A percentile compares a stretch with the other conserved stretches of the same genome.
These are phyloP conservation scores for Siphonodentalium dalli DNA, from an alignment of 2,888 invertebrate genomes.

Conservation along the genomic window DNA sequence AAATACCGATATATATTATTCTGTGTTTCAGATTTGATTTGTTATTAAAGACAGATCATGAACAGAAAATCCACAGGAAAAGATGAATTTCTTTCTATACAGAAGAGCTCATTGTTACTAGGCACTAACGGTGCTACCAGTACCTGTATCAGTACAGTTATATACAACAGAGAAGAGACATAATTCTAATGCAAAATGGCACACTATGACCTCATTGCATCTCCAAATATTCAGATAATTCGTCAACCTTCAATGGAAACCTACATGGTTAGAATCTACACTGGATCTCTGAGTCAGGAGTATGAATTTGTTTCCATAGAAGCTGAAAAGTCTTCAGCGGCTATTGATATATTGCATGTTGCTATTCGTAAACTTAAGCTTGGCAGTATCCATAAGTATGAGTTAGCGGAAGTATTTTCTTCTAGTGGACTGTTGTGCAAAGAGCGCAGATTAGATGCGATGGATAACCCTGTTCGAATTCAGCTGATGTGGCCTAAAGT, in stretches of 20 bases:
- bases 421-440: constrained; percentile 89
- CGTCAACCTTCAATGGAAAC: constrained; percentile 55
- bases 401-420: constrained; percentile 77
- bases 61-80: too few species aligned
- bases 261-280: constrained; percentile 58
- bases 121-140: too few species aligned
- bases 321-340: constrained; percentile 51
- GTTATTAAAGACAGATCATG: too few species aligned
- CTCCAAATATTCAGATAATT: constrained; percentile 40
- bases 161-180: too few species aligned
- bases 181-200: too few species aligned
- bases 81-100: too few species aligned
- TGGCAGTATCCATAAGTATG: constrained; percentile 46
- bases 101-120: too few species aligned
- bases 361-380: constrained; percentile 48
- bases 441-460: constrained; percentile 83
- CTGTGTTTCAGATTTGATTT: too few species aligned
- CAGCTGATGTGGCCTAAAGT: constrained; percentile 67
- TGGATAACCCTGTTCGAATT: constrained; percentile 68
- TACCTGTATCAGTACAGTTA: too few species aligned
- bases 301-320: constrained; percentile 53
- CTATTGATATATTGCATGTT: constrained; percentile 71
- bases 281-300: constrained; percentile 47
- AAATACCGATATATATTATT: too few species aligned
- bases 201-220: too few species aligned